Percentiles rank a stretch among this genome's conserved stretches.
Conservation (phyloP, 1,140 invertebrate genomes). For the Rhizoglyphus robini region DNA sequence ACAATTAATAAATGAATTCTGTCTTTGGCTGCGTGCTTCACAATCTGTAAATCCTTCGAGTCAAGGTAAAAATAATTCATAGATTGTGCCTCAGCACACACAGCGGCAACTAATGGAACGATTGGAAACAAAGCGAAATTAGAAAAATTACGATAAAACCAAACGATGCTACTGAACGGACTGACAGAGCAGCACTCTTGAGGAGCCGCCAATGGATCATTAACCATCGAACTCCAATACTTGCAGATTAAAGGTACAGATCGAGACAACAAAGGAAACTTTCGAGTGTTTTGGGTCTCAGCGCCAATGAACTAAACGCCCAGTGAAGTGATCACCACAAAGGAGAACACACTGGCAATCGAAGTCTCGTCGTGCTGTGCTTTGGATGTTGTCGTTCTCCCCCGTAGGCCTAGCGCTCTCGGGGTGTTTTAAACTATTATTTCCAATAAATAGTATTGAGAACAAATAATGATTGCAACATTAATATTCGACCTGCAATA, state of each 20-base stretch:
- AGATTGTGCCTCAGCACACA: background rate
- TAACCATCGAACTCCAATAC: constrained; percentile 11
- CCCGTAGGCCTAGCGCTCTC: no score
- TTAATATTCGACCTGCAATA: no score
- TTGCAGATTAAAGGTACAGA: background rate
- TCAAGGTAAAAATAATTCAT: constrained; percentile 18
- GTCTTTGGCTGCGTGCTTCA: background rate
- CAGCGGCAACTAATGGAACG: background rate
- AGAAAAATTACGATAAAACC: constrained; percentile 15
- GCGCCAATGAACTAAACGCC: background rate
- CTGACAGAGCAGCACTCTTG: background rate
- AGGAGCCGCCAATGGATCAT: constrained; percentile 16
- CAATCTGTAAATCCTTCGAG: constrained; percentile 17
- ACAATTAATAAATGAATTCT: constrained; percentile 19
- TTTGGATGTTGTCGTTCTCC: no score
- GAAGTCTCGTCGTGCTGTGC: background rate
- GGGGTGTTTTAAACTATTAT: no score
- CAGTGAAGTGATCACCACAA: background rate
- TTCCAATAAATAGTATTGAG: no score
- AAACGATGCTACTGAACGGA: background rate
- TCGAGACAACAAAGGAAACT: constrained; percentile 1
- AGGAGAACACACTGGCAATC: background rate
- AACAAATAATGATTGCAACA: constrained; percentile 15
- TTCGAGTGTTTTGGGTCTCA: background rate
- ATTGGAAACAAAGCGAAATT: constrained; percentile 12